phyloP scores from a whole-genome alignment of 1,140 invertebrate species.

The Wasmannia auropunctata region DNA sequence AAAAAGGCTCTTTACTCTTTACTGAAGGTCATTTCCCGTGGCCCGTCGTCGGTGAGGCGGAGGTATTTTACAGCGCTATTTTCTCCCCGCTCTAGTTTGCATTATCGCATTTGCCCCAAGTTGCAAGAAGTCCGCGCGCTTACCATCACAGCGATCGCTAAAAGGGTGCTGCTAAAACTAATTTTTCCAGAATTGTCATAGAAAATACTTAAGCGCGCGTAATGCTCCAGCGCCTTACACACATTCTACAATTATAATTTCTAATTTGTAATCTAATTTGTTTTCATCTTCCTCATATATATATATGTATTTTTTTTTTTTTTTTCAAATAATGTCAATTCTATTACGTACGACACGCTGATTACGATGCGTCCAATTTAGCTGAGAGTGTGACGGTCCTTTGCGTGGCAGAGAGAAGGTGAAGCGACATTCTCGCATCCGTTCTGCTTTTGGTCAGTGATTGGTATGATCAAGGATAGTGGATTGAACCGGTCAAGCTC shows the following conservation, averaged over 20 bases:
- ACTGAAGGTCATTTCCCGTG: slow-evolving; percentile 47
- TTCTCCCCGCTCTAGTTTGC: slow-evolving; percentile 48
- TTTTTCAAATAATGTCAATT: neutral
- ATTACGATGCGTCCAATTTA: slow-evolving; percentile 28
- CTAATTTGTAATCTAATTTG: slow-evolving; percentile 4
- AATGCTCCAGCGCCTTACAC: too few species aligned
- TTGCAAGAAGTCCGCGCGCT: slow-evolving; percentile 40
- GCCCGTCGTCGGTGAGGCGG: slow-evolving; percentile 31
- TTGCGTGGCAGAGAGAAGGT: neutral
- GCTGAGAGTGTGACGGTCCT: neutral
- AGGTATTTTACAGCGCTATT: slow-evolving; percentile 48
- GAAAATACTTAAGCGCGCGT: neutral
- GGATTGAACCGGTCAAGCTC: neutral
- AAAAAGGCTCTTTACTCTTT: slow-evolving; percentile 60
- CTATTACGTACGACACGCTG: neutral
- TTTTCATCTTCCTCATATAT: neutral
- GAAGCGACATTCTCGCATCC: neutral
- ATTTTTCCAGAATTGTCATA: slow-evolving; percentile 20
- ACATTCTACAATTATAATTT: neutral
- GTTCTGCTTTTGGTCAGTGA: slow-evolving; percentile 38
- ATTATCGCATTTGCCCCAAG: slow-evolving; percentile 51
- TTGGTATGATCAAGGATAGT: slow-evolving; percentile 43
- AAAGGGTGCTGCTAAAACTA: neutral
- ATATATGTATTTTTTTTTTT: too few species aligned
- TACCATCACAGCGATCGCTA: neutral